Evolutionary conservation across 2,888 invertebrate species (phyloP).

Genomic region (Crepidodera aurea): DNA sequence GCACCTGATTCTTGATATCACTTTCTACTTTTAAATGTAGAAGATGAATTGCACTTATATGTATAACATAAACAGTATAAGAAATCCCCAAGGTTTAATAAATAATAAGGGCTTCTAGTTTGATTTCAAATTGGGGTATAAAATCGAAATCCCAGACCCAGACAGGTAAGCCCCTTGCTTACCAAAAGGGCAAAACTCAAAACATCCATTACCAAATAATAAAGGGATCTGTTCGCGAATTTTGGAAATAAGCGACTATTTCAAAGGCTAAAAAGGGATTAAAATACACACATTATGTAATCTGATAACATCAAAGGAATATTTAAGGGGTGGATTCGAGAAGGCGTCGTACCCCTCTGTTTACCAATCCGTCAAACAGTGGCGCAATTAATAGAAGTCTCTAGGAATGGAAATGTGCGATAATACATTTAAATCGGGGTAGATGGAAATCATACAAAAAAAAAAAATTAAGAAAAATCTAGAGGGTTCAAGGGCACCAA

Average conservation of each 20-base stretch:
- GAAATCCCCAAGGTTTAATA: too few species aligned
- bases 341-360: background rate
- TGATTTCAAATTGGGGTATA: too few species aligned
- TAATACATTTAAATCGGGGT: too few species aligned
- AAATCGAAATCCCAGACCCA: constrained; percentile 24
- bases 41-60: too few species aligned
- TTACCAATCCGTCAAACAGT: background rate
- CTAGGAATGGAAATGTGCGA: too few species aligned
- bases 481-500: too few species aligned
- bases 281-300: constrained; percentile 24
- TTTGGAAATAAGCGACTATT: constrained; percentile 31
- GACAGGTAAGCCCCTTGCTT: constrained; percentile 49
- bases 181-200: constrained; percentile 41
- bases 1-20: too few species aligned
- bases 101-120: too few species aligned
- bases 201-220: constrained; percentile 33
- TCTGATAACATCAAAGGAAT: constrained; percentile 37
- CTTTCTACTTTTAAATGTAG: too few species aligned
- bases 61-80: too few species aligned
- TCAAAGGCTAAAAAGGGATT: constrained; percentile 20
- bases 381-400: background rate
- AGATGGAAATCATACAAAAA: too few species aligned
- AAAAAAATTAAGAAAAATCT: too few species aligned
- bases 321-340: constrained; percentile 26
- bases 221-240: constrained; percentile 21